phyloP scores from a whole-genome alignment of 2,797 vertebrate species.

The Tenualosa thibaudeaui region DNA sequence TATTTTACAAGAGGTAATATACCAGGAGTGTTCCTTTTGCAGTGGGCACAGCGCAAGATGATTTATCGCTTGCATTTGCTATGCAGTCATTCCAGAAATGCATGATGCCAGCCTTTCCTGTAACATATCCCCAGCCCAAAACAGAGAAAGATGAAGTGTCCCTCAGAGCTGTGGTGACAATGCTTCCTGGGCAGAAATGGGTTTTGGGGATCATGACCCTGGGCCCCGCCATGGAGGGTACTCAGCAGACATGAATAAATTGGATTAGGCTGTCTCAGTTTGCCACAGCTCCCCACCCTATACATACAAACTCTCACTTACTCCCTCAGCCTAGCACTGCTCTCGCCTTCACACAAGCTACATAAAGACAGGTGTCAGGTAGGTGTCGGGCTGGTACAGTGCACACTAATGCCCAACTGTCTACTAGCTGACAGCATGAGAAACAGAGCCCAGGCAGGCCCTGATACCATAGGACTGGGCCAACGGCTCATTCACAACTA shows the following conservation, averaged over 20 bases:
- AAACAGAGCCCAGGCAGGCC: not conserved
- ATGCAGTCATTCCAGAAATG: constrained; percentile 1
- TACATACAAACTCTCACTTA: not conserved
- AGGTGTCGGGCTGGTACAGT: not conserved
- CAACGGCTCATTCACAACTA: not conserved
- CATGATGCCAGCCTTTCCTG: not conserved
- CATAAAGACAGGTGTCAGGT: constrained; percentile 10
- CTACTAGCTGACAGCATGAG: not conserved
- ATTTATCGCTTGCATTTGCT: not conserved
- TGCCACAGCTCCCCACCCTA: not conserved
- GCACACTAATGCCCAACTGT: not conserved
- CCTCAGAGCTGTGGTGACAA: constrained; percentile 11
- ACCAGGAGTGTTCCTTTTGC: not conserved
- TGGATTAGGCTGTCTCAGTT: not conserved
- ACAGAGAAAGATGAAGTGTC: not conserved
- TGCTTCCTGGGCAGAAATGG: constrained; percentile 20
- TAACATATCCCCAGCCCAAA: not conserved
- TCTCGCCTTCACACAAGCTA: not conserved
- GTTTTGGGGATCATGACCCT: constrained; percentile 25
- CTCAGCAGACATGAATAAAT: constrained; percentile 11
- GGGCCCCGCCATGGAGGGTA: not conserved
- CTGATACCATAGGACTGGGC: not conserved
- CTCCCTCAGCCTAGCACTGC: not conserved
- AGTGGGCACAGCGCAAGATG: not conserved
- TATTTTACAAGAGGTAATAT: constrained; percentile 17